Evolutionary conservation across 2,113 vertebrate genomes (phyloP), one percentile per base, ranked within the genome.

Genomic region (Pluvialis apricaria): DNA sequence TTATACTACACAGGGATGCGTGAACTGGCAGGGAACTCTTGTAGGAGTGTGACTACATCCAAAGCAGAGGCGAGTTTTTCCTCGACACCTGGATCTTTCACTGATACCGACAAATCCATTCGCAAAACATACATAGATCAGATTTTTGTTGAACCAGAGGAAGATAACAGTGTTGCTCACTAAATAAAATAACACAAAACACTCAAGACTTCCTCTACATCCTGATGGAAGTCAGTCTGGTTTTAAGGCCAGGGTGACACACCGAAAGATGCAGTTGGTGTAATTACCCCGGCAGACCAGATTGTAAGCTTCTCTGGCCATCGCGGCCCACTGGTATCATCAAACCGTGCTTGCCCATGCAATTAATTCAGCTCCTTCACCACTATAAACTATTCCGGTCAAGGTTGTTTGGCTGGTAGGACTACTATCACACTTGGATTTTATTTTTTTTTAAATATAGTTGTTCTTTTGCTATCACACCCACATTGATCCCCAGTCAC

Each of bases 1-100:
- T 1, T 34, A 15, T 10, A 22, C 31, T 36, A 51, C 44, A 31
- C 10, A 36, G 57, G 45, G 24, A 72, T 1, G 28, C 0, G 64
- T 17, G 38, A 88, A 16, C 34, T 0, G 5, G 44, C n/a, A 66
- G 65, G 29, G 44, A 42, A 64, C 10, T 44, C 65, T 38, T 36
- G 42, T 4, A 93, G 73, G 45, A 79, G 20, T 0, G 0, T 0
- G 2, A 61, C 36, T 15, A 58, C 28, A 22, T 10, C 69, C 4
- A 8, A 49, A 82, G 22, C 32, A 78, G 26, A 54, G 32, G 11
- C 9, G 22, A 61, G 9, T 36, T 77, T 26, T 81, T 76, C 69
- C 62, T 79, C 62, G 38, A 45, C 79, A 49, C 9, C 17, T 77
- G 29, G 8, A 45, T 24, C 20, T 90, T 65, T 10, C 45, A 82